Evolutionary conservation across 30 jellyfish, hydroid and myxozoan genomes (phyloP), one percentile per base, ranked within the genome.

Genomic region (Aurelia coerulea): DNA sequence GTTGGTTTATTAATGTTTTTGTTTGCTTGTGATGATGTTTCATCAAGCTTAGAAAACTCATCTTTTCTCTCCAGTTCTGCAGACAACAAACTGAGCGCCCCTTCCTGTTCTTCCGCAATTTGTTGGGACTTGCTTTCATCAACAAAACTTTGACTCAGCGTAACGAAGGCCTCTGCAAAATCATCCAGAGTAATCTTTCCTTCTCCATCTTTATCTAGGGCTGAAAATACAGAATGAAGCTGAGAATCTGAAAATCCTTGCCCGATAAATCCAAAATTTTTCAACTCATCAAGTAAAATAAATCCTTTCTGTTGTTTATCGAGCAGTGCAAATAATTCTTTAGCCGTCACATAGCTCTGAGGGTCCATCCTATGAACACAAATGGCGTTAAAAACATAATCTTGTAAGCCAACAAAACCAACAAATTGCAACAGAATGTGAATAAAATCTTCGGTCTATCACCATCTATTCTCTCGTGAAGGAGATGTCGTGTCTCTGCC

Each of bases 151-250:
- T 31, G 37, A 4, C 86, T 9, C 32, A 34, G 50, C 13, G 90
- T 49, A 11, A 88, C 53, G 79, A 88, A 88, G 18, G 96, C 96
- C 42, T 78, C 87, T 51, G 91, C 62, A 77, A 88, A 88, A 46
- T 70, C 96, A 12, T 78, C 78, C 75, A 88, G 19, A 1, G 96
- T 78, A 15, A 88, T 69, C 49, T 71, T 88, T 17, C 96, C 96
- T 34, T 78, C 76, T 70, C 89, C 89, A 12, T 70, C 89, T 68
- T 88, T 78, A 70, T 88, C 96, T 65, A 88, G 52, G 58, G 72
- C 75, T 65, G 90, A 71, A 79, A 88, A 88, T 3, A 88, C 81
- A 79, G 78, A 68, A 60, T 78, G 82, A 6, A 88, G 88, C 35
- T 88, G 96, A 10, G 91, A 67, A 12, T 68, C 79, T 0, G 91